These are phyloP conservation scores for Hirundo rustica DNA, from an alignment of 2,797 vertebrate species.

Conservation along the genomic window DNA sequence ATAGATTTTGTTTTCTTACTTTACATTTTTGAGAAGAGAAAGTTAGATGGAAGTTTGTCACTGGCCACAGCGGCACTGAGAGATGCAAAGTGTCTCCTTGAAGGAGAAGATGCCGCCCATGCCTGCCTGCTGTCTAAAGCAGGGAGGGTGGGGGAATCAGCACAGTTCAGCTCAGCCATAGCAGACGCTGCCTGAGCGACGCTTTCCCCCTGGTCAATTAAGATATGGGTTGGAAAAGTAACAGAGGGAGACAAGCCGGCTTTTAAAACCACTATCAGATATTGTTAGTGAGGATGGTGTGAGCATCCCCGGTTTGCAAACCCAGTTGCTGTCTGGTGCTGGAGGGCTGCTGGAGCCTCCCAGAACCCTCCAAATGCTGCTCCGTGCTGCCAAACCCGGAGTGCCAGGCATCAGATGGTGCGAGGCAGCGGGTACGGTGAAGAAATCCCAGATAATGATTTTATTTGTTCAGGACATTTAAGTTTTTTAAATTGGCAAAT, in stretches of 20 bases:
- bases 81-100: not conserved
- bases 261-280: not conserved
- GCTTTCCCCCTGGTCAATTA: not conserved
- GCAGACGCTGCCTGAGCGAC: not conserved
- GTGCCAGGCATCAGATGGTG: conserved; percentile 6
- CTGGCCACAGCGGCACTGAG: not conserved
- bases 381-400: not conserved
- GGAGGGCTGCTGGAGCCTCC: not conserved
- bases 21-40: conserved; percentile 62
- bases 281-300: not conserved
- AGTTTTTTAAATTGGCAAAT: conserved; percentile 59
- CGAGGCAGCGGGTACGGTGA: not conserved
- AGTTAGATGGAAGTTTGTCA: conserved; percentile 42
- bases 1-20: conserved; percentile 75
- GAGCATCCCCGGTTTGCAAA: not conserved
- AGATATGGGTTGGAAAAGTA: not conserved
- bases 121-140: not conserved
- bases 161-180: not conserved
- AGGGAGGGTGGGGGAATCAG: not conserved
- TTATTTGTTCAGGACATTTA: conserved; percentile 63
- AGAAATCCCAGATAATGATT: conserved; percentile 34
- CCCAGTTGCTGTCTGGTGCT: not conserved
- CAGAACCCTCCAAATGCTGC: not conserved
- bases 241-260: not conserved
- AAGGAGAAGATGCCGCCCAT: not conserved